Evolutionary conservation across 2,888 invertebrate species (phyloP), one percentile per base, ranked within the genome.

Genomic region (Pimpla rufipes): DNA sequence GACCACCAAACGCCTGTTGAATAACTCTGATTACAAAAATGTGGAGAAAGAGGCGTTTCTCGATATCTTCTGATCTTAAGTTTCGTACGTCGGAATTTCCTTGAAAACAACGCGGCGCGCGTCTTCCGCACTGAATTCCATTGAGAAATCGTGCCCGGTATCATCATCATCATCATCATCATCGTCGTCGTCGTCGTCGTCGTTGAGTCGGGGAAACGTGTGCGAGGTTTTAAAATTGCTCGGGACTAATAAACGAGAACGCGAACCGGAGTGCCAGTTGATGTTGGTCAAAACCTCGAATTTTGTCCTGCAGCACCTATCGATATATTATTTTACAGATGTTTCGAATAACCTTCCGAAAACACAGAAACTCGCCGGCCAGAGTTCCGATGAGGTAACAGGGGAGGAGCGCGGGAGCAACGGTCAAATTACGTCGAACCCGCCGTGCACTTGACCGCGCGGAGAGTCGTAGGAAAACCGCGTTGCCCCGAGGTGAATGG

Each of bases 401-500:
- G 55, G 16, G 71, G 66, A 64, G 64, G 76, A 81, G 78, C 64
- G 78, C 66, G 64, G 66, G 47, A 67, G 74, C 59, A 50, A 29
- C 16, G 23, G 37, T 62, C 76, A 47, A 82, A 82, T 81, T 76
- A 80, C 3, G 3, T 29, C 55, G 62, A 77, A 21, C 66, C 45
- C 64, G 67, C 80, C 66, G 29, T 8, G 55, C 45, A 35, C 52
- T 70, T 70, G 79, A 73, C 74, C 74, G 76, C 73, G 42, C 79
- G 47, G n/a, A 71, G 47, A 67, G 62, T 73, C 73, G 35, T 52
- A 62, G 83, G 29, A 82, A 84, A 84, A 79, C 79, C 76, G 40
- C 23, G 84, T 86, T 85, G 83, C 68, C 47, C 64, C 55, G 50
- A 71, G 73, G 83, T 71, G 75, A 74, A 85, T 81, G 80, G 73